Percentiles rank a stretch among this genome's conserved stretches.
Conservation (phyloP, 2,113 vertebrate genomes). For the Gadus macrocephalus region DNA sequence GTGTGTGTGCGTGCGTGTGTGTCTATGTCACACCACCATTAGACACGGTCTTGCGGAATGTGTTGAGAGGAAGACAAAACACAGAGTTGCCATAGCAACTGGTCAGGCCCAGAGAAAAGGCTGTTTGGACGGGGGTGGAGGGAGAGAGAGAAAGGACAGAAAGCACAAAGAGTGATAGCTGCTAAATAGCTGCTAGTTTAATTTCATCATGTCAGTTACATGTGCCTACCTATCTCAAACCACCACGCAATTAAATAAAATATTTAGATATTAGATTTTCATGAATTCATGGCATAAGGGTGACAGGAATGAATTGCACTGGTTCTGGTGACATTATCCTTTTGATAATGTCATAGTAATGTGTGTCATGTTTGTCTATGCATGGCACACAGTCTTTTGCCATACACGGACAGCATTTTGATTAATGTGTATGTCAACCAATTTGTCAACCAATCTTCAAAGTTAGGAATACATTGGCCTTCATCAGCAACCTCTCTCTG, state of each 20-base stretch:
- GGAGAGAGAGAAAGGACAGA: slow-evolving; percentile 21
- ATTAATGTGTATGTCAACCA: too few species aligned
- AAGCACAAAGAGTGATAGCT: slow-evolving; percentile 1
- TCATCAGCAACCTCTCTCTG: neutral
- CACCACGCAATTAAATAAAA: neutral
- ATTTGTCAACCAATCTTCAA: too few species aligned
- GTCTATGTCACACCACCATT: slow-evolving; percentile 53
- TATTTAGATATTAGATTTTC: neutral
- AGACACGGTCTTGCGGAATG: slow-evolving; percentile 65
- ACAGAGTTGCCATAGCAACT: slow-evolving; percentile 69
- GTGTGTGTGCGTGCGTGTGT: slow-evolving; percentile 7
- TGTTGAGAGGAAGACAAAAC: slow-evolving; percentile 68
- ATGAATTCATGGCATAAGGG: too few species aligned
- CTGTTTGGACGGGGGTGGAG: slow-evolving; percentile 16
- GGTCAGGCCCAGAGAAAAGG: slow-evolving; percentile 33
- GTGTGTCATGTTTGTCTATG: too few species aligned
- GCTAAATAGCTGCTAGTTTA: neutral
- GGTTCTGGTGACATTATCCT: too few species aligned
- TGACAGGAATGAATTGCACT: too few species aligned
- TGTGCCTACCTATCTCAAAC: neutral
- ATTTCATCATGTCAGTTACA: too few species aligned
- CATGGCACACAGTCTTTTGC: too few species aligned
- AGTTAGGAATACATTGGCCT: neutral
- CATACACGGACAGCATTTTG: too few species aligned
- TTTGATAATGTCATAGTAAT: too few species aligned